Evolutionary conservation across 2,888 invertebrate species (phyloP).

Genomic region (Caenorhabditis panamensis): DNA sequence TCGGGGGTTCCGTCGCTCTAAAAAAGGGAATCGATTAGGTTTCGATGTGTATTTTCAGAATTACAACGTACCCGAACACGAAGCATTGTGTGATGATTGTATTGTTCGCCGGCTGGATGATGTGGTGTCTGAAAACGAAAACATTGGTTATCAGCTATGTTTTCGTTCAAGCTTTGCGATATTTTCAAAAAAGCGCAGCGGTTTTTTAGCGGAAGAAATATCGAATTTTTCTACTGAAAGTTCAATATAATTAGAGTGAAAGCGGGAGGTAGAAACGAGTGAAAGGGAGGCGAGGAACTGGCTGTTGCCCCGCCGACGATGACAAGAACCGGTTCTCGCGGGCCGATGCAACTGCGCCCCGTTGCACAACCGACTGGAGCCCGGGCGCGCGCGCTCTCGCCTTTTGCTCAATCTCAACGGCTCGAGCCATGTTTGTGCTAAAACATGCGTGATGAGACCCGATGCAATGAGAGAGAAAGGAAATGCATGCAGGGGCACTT

Average conservation of each 20-base stretch:
- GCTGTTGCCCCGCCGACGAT: constrained; percentile 13
- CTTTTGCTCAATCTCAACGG: not conserved
- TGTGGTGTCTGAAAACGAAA: no score
- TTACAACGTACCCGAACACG: not conserved
- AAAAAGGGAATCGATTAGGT: not conserved
- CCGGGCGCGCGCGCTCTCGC: not conserved
- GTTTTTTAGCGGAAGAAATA: not conserved
- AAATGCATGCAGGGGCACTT: constrained; percentile 1
- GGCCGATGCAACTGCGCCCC: constrained; percentile 25
- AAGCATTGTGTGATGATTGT: not conserved
- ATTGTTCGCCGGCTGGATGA: not conserved
- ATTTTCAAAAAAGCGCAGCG: no score
- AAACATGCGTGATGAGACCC: constrained; percentile 1
- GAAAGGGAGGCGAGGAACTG: constrained; percentile 27
- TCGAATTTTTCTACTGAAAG: constrained; percentile 2
- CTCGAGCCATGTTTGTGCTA: constrained; percentile 10
- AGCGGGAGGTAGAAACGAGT: constrained; percentile 30
- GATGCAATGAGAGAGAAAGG: not conserved
- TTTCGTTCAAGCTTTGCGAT: no score
- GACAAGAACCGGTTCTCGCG: constrained; percentile 48
- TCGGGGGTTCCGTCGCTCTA: not conserved
- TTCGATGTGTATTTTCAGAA: not conserved
- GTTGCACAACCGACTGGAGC: not conserved
- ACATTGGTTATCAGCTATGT: no score
- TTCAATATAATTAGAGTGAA: constrained; percentile 42